Percentiles rank a stretch among this genome's conserved stretches.
phyloP scores from a whole-genome alignment of 2,113 vertebrate genomes.

The Cygnus atratus region DNA sequence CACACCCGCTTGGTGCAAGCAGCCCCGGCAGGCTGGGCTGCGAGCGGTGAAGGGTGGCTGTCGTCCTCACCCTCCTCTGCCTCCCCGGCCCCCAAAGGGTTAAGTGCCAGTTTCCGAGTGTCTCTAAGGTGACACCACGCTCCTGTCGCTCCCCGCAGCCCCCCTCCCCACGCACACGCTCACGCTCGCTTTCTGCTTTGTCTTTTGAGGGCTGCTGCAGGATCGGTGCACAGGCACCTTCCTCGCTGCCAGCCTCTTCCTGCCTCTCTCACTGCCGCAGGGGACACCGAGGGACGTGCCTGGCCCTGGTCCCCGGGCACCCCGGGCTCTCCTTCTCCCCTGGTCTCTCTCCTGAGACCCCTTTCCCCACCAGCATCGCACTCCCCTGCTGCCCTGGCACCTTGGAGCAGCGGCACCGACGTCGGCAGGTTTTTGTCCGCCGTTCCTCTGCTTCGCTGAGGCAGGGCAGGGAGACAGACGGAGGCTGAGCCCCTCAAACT shows the following conservation, averaged over 20 bases:
- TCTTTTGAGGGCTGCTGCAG: constrained; percentile 39
- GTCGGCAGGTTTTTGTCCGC: neutral
- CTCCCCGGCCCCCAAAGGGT: constrained; percentile 9
- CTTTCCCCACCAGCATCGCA: rapidly evolving
- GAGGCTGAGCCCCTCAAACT: neutral
- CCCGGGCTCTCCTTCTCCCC: neutral
- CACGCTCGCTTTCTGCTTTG: constrained; percentile 10
- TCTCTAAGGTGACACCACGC: constrained; percentile 70
- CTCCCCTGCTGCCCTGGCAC: neutral
- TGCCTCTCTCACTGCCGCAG: neutral
- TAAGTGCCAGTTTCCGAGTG: constrained; percentile 52
- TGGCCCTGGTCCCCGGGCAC: neutral
- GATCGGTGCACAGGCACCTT: constrained; percentile 3
- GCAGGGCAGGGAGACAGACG: neutral
- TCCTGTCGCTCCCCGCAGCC: constrained; percentile 21
- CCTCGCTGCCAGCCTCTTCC: neutral
- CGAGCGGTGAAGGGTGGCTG: rapidly evolving
- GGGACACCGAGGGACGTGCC: neutral
- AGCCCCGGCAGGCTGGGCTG: neutral
- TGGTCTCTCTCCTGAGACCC: neutral
- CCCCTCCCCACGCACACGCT: constrained; percentile 28
- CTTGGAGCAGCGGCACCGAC: neutral
- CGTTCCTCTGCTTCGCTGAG: neutral
- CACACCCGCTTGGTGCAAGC: neutral
- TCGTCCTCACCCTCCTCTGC: neutral